phyloP scores from a whole-genome alignment of 2,888 invertebrate genomes.

The Periphyllus acericola region DNA sequence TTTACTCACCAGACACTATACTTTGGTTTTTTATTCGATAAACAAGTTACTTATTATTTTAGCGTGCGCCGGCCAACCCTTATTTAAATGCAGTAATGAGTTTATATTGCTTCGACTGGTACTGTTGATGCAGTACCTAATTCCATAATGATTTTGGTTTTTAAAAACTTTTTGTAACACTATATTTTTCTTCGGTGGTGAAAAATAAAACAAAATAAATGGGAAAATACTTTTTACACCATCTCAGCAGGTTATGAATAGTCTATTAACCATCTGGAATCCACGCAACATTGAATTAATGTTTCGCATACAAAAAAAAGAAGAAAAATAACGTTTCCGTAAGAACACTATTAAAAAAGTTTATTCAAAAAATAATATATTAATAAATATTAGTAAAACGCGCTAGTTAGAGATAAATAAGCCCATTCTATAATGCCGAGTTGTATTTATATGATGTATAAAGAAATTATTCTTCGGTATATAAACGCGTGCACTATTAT shows the following conservation, averaged over 20 bases:
- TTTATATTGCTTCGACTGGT: neutral
- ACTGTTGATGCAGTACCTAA: neutral
- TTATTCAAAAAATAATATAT: no score
- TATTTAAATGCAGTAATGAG: conserved; percentile 3
- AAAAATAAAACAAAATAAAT: neutral
- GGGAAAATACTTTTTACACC: conserved; percentile 1
- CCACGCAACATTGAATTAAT: neutral
- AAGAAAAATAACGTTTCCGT: no score
- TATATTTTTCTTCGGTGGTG: neutral
- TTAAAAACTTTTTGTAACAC: neutral
- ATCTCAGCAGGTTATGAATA: neutral
- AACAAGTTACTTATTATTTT: neutral
- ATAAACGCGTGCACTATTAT: no score
- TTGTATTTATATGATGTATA: no score
- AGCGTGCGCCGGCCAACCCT: no score
- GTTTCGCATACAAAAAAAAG: neutral
- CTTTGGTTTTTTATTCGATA: neutral
- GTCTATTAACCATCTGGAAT: neutral
- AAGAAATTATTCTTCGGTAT: no score
- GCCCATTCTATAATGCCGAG: no score
- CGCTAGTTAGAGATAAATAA: no score
- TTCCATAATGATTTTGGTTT: neutral
- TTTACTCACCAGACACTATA: neutral
- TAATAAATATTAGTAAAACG: no score
- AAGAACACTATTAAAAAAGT: no score